Conservation (phyloP, 1,140 invertebrate genomes). For the Argopecten irradians region DNA sequence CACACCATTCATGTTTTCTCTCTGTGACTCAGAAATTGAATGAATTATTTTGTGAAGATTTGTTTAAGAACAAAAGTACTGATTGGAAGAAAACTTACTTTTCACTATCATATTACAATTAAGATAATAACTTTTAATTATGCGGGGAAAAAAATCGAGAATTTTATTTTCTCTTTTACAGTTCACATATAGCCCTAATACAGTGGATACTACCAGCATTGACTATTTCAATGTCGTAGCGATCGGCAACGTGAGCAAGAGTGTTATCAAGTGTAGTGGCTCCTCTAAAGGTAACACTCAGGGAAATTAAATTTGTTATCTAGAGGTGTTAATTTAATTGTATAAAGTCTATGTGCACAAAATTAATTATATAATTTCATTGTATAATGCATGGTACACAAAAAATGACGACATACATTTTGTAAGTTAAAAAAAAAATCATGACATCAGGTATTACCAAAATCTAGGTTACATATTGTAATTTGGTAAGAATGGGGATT, state of each 20-base stretch:
- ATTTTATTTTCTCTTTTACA: constrained; percentile 53
- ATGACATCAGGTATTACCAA: no score
- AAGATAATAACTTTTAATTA: no score
- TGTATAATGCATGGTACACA: background rate
- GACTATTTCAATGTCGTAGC: constrained; percentile 75
- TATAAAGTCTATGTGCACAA: background rate
- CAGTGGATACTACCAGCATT: constrained; percentile 66
- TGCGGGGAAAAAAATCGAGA: no score
- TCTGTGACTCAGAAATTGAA: no score
- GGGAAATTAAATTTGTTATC: background rate
- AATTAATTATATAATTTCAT: background rate
- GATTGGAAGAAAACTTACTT: no score
- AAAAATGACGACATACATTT: background rate
- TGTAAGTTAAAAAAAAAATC: no score
- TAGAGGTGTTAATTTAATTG: background rate
- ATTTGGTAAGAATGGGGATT: no score
- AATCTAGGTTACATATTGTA: no score
- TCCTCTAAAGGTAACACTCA: constrained; percentile 62
- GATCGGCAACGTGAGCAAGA: constrained; percentile 73
- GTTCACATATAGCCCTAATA: constrained; percentile 73
- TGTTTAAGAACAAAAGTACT: no score
- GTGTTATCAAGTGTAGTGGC: constrained; percentile 71
- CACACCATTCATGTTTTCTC: no score
- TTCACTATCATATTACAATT: no score
- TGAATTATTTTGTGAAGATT: no score